Evolutionary conservation across 1,140 invertebrate species (phyloP).

Genomic region (Drosophila yakuba): DNA sequence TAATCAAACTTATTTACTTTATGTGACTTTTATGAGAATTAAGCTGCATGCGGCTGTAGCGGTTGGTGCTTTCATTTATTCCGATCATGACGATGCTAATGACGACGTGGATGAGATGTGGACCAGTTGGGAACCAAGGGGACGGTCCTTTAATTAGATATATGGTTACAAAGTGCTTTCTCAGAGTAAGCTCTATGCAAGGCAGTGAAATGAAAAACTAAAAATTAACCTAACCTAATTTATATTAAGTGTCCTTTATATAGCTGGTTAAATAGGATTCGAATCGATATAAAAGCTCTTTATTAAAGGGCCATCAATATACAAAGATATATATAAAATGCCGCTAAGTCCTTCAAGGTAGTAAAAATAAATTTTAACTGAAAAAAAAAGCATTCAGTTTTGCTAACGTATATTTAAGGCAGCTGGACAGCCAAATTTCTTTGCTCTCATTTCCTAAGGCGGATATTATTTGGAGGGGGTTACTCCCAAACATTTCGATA

Average conservation of each 20-base stretch:
- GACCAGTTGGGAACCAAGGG: conserved; percentile 2
- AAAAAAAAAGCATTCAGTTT: not conserved
- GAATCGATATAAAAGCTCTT: not conserved
- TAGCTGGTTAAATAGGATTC: not conserved
- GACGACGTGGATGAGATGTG: conserved; percentile 7
- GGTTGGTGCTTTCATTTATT: conserved; percentile 7
- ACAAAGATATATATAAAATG: conserved; percentile 3
- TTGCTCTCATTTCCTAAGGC: not conserved
- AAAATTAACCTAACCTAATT: no score
- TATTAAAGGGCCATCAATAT: not conserved
- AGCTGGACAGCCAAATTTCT: not conserved
- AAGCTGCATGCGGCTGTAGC: conserved; percentile 33
- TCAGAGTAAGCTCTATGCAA: not conserved
- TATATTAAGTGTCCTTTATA: no score
- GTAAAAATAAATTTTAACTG: not conserved
- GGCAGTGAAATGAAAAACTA: not conserved
- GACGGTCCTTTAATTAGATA: conserved; percentile 25
- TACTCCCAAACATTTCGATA: not conserved
- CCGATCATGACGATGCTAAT: conserved; percentile 35
- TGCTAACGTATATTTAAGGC: not conserved
- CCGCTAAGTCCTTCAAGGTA: not conserved
- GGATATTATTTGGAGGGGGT: not conserved
- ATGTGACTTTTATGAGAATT: conserved; percentile 78
- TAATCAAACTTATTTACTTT: conserved; percentile 78
- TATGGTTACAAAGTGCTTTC: not conserved